Base-by-base conservation (phyloP, 2,113 vertebrate species). In the Pheucticus melanocephalus region DNA sequence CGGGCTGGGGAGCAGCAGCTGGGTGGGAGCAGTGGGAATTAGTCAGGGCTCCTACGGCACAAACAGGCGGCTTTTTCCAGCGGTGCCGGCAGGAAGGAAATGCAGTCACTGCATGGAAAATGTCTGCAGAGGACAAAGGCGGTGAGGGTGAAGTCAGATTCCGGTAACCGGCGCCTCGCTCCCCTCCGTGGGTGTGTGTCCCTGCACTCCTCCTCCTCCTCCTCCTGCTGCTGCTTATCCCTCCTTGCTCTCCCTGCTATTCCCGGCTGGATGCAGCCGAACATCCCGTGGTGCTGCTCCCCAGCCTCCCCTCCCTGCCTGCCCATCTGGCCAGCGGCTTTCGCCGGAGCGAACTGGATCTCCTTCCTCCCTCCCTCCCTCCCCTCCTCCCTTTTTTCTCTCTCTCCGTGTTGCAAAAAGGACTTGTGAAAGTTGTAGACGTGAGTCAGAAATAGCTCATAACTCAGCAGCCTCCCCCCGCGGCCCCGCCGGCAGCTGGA, bases 401-500 rank as follows among this genome's bases (percentile, higher is more conserved):
- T 66, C 81, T 70, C 35, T 69, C 33, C 40, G 45, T 31, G 47
- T 88, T 95, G 88, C 92, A 93, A 61, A 96, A 92, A 95, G 86
- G 83, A 97, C 95, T 97, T 96, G 95, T 97, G 97, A 97, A 97
- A 97, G 95, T 96, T 97, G 95, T 83, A 97, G 96, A 95, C 83
- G 87, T 97, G 96, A 97, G 95, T 97, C 97, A 97, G 94, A 96
- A 96, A 95, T 96, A 97, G 95, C 95, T 97, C 97, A 96, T 96
- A 95, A 96, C 82, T 97, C 95, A 97, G 82, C 96, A 90, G 86
- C 33, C 88, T 59, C 85, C 92, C 70, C 71, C 78, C 75, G 50
- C 40, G 76, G 57, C 65, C 56, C 77, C 16, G 48, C 50, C 71
- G 59, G 88, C 95, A 84, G 96, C 80, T 80, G 69, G 82, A 95